Evolutionary conservation across 1,140 invertebrate species (phyloP), one percentile per base, ranked within the genome.

Genomic region (Drosophila fuyamai): DNA sequence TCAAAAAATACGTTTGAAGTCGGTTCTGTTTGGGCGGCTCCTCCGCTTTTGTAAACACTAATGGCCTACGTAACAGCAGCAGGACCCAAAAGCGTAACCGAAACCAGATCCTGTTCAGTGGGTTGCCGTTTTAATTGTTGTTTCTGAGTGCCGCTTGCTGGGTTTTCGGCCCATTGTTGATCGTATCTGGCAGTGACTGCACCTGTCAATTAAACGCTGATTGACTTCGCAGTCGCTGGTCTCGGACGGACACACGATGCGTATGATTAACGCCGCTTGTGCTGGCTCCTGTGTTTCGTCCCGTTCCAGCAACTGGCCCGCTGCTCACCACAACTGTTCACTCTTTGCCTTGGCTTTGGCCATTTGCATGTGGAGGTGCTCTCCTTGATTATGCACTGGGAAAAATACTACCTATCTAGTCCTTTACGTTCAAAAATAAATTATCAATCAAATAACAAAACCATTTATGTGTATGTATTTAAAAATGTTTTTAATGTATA

Each of bases 131-230:
- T 76, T 75, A 62, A 63, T 75, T 76, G 53, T 65, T 44, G 48
- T 50, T 75, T 14, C 54, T 18, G 54, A 58, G n/a, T 38, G 27
- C 44, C 44, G 27, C 70, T 59, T 53, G 66, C 47, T 60, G 66
- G 32, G 70, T 46, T 35, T 56, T 38, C 27, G 53, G 35, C 35
- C 41, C 63, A 41, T 66, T 76, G 50, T 48, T 29, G 43, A 48
- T 18, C 41, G n/a, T 43, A 54, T 41, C 76, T 82, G 67, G 61
- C 58, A 60, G 56, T 76, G 79, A 76, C 66, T 88, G 83, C 83
- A 76, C 66, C 83, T 88, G 82, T 86, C 82, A 88, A 88, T 86
- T 88, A 76, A 67, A 38, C 83, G 79, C 83, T 88, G 83, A 88
- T 88, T 86, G 83, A 86, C 83, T 88, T 88, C 83, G 35, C 61